Base-by-base conservation (phyloP, 2,888 invertebrate genomes). In the Octodonta nipae region DNA sequence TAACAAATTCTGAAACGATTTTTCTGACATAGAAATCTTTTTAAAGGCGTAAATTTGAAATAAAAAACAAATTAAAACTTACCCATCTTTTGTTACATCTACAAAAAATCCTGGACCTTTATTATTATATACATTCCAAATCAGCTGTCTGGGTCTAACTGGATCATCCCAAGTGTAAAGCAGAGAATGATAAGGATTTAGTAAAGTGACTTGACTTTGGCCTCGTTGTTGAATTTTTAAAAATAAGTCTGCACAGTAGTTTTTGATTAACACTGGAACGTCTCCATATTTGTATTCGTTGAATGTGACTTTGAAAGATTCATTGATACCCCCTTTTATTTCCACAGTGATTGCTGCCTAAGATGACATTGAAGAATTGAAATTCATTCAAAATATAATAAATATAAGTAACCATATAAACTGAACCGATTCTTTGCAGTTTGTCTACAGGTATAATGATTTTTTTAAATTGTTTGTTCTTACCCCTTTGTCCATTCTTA, bases 131-230 rank as follows among this genome's bases (percentile, higher is more conserved):
- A 83, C 75, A 53, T 84, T 85, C 86, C 86, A 86, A 44, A 79
- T 65, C 2, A 87, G 63, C 30, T 70, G 70, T 37, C 83, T 65
- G 8, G 77, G 73, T 33, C 76, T 74, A 1, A 73, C 72, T 0
- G 85, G 85, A 56, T 87, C 84, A 48, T 85, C 85, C 86, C 86
- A 87, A 0, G 86, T 85, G 52, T 84, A 85, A 17, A 85, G 56
- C 51, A 84, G 63, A 6, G 78, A 75, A 56, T 84, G 75, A 45
- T 74, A 75, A 0, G 85, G 82, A 47, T 78, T 81, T 28, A 86
- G 58, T 14, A 86, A 60, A 0, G 81, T 81, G 27, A 82, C 83
- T 60, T 75, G 70, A 13, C 67, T 64, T 53, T 70, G 45, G 44
- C 63, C 63, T 15, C 59, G 51, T 61, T 86, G 85, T 44, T 83